Evolutionary conservation across 2,113 vertebrate genomes (phyloP).

Genomic region (Pituophis catenifer): DNA sequence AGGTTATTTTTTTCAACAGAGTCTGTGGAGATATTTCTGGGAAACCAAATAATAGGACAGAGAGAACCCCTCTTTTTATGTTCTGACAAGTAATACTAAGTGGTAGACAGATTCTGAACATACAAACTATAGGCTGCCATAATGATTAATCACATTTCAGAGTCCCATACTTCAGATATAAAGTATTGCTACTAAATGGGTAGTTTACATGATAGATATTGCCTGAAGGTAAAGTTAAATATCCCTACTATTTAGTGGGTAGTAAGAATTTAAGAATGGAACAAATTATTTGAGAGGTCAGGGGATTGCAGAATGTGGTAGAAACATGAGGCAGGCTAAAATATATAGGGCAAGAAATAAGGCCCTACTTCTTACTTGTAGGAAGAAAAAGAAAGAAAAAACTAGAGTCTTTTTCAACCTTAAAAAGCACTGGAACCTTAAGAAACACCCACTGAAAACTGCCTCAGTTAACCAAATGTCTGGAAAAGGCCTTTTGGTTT

Average conservation of each 20-base stretch:
- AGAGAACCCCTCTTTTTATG: not conserved
- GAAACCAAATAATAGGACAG: not conserved
- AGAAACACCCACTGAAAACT: not conserved
- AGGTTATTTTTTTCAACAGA: not conserved
- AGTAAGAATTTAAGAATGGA: not conserved
- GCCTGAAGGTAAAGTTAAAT: not conserved
- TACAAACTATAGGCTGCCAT: not conserved
- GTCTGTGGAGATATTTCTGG: not conserved
- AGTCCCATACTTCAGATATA: not conserved
- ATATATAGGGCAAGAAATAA: not conserved
- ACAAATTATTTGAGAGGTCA: not conserved
- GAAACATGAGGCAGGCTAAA: not conserved
- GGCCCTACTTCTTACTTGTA: not conserved
- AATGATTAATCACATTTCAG: not conserved
- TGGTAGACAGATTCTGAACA: not conserved
- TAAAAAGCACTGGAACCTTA: not conserved
- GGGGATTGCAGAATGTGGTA: not conserved
- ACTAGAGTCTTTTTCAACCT: not conserved
- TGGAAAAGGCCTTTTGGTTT: not conserved
- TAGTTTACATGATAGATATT: not conserved
- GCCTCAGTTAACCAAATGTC: not conserved
- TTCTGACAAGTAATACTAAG: not conserved
- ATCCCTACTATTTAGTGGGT: not conserved
- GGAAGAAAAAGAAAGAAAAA: not conserved
- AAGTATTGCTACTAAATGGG: not conserved